Conservation (phyloP, 2,797 vertebrate species). For the Pelobates cultripes region DNA sequence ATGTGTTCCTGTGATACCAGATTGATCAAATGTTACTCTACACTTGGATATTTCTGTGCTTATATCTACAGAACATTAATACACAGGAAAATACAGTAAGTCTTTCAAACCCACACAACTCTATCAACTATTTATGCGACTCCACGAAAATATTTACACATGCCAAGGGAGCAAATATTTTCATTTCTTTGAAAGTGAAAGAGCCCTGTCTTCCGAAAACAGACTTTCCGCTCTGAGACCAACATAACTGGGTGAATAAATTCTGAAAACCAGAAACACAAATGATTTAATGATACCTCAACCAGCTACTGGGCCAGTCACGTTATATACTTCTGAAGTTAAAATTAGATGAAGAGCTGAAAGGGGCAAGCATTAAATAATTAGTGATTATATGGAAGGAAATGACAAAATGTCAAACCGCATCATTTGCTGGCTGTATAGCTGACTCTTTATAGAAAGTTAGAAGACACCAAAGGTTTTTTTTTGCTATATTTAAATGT, state of each 20-base stretch:
- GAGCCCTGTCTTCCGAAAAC: constrained; percentile 7
- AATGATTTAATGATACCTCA: constrained; percentile 10
- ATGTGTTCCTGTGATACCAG: constrained; percentile 5
- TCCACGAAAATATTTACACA: constrained; percentile 38
- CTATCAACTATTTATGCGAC: constrained; percentile 32
- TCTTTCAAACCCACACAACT: constrained; percentile 22
- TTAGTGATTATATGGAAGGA: constrained; percentile 8
- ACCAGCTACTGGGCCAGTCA: neutral
- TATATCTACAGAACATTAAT: neutral
- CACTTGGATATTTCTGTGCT: neutral
- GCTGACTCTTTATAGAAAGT: neutral
- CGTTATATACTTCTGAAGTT: neutral
- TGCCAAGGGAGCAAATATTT: constrained; percentile 15
- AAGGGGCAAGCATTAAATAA: neutral
- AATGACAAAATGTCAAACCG: constrained; percentile 7
- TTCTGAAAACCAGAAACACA: neutral
- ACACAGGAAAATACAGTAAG: constrained; percentile 4
- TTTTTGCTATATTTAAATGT: constrained; percentile 34
- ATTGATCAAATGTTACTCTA: constrained; percentile 7
- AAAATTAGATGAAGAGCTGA: constrained; percentile 1
- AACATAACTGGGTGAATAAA: neutral
- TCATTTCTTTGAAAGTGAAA: constrained; percentile 32
- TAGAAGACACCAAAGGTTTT: neutral
- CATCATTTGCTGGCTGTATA: neutral
- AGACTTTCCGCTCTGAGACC: neutral